phyloP scores from a whole-genome alignment of 2,113 vertebrate genomes.

The Crotalus horridus region DNA sequence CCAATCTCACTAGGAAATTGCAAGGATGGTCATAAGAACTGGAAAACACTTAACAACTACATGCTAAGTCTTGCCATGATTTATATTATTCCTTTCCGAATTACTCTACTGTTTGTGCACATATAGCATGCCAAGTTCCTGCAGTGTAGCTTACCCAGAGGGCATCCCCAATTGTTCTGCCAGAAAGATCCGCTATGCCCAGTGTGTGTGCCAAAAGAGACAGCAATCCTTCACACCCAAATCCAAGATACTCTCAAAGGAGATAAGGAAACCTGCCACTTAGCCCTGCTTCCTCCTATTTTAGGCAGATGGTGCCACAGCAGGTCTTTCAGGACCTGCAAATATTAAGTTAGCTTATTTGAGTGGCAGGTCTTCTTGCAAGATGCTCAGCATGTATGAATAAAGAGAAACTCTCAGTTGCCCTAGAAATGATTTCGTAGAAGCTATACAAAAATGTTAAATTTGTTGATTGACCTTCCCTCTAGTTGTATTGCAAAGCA shows the following conservation, averaged over 20 bases:
- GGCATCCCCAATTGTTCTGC: neutral
- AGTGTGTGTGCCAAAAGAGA: neutral
- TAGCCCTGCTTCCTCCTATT: neutral
- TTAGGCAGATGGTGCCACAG: conserved; percentile 18
- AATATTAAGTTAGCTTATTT: conserved; percentile 12
- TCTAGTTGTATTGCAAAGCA: neutral
- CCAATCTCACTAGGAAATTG: neutral
- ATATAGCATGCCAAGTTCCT: neutral
- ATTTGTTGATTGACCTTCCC: neutral
- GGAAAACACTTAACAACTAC: neutral
- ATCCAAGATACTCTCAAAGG: neutral
- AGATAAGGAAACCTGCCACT: neutral
- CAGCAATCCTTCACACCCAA: neutral
- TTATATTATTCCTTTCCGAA: neutral
- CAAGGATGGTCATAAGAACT: neutral
- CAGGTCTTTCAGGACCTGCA: conserved; percentile 7
- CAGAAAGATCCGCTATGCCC: conserved; percentile 9
- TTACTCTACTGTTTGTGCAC: neutral
- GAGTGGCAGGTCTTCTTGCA: neutral
- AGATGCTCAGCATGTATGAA: conserved; percentile 9
- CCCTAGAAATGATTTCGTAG: neutral
- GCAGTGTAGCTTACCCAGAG: neutral
- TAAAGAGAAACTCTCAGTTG: conserved; percentile 31
- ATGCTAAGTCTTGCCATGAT: neutral
- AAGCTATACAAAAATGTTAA: neutral